Base-by-base conservation (phyloP, 2,888 invertebrate species). In the Campoplex nolae region DNA sequence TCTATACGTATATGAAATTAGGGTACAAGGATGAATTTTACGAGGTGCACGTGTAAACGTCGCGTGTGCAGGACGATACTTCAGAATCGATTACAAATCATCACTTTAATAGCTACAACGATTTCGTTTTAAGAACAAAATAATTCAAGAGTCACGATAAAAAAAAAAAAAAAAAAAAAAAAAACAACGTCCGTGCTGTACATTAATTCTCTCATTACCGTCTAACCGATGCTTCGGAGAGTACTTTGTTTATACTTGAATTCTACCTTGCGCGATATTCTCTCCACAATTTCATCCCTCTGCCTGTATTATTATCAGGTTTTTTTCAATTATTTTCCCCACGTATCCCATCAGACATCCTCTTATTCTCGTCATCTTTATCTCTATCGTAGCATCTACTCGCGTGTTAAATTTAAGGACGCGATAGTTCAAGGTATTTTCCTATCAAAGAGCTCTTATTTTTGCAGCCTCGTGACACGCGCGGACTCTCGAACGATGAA, bases 1-100 rank as follows among this genome's bases (percentile, higher is more conserved):
- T 38, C 8, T 54, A 56, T 62, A 81, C 9, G n/a, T 54, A 73
- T 48, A 42, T 9, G 45, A 18, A 42, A 67, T 45, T 28, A 42
- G 35, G 28, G 51, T 28, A 38, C 67, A 67, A 84, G 76, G 77
- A 77, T 81, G 32, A 76, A 84, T 84, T 86, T 86, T 77, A 77
- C 76, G 80, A 81, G 76, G 67, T 80, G 71, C 84, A 80, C 84
- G 80, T 80, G 83, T 84, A 73, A 77, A 35, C 67, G 54, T 84
- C 83, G 84, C 80, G 83, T 83, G 83, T 68, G 48, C 56, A 16
- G 23, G 54, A 11, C 62, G 77, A 86, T 74, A 71, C 45, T 56
- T 67, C 42, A 18, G 38, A 86, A 83, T 86, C 71, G 65, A 76
- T 73, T 74, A 74, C 73, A 38, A 81, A 86, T 81, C 42, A 86